These are phyloP conservation scores for Clarias fuscus DNA, from an alignment of 2,797 vertebrate genomes.

Conservation along the genomic window DNA sequence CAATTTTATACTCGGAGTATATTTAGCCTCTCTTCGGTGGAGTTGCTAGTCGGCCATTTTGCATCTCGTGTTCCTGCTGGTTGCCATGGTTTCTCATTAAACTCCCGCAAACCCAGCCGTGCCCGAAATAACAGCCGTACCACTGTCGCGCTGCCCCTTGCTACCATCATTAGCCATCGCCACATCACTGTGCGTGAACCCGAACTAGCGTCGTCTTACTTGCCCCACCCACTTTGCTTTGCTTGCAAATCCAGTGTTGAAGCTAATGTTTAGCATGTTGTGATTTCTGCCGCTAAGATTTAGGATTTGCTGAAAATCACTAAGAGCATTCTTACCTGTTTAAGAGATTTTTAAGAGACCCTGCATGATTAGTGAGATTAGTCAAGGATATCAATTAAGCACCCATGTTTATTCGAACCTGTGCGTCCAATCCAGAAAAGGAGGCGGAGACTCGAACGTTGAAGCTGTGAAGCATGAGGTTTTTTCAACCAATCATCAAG, in stretches of 20 bases:
- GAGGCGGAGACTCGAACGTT: neutral
- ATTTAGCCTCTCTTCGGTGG: neutral
- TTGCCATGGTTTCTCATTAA: neutral
- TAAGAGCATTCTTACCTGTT: neutral
- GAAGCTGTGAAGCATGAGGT: too few species aligned
- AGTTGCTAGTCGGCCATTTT: neutral
- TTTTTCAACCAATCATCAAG: too few species aligned
- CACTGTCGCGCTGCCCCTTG: neutral
- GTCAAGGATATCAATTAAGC: neutral
- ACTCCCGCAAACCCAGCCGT: neutral
- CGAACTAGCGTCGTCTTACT: neutral
- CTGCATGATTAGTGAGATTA: too few species aligned
- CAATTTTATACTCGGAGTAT: neutral
- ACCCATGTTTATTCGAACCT: neutral
- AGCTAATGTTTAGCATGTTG: neutral
- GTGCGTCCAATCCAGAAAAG: neutral
- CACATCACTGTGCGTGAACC: neutral
- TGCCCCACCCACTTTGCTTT: neutral
- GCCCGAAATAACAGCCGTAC: neutral
- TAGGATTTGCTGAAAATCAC: neutral
- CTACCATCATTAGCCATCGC: neutral
- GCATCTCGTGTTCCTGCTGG: neutral
- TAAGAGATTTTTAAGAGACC: neutral
- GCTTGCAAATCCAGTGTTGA: too few species aligned
- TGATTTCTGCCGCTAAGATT: neutral